Evolutionary conservation across 2,797 vertebrate genomes (phyloP).

Genomic region (Gorsachius magnificus): DNA sequence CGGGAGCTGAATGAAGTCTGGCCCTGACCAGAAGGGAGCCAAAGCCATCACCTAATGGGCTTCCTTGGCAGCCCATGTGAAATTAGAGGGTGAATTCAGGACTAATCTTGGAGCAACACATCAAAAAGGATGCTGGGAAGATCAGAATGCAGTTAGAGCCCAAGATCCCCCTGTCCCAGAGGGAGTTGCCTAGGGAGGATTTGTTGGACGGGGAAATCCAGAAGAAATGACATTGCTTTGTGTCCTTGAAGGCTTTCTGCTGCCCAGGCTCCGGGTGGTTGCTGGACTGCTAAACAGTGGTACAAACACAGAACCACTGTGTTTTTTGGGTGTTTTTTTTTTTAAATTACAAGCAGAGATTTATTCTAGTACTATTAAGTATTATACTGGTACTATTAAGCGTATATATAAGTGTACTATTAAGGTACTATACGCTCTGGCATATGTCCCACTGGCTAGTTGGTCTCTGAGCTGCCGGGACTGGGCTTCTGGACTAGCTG

Average conservation of each 20-base stretch:
- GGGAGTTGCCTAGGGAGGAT: background rate
- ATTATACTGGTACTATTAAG: background rate
- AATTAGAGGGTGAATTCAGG: background rate
- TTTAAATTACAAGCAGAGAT: background rate
- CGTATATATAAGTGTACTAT: background rate
- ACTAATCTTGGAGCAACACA: background rate
- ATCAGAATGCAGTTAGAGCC: background rate
- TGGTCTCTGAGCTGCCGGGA: too few relatives aligned
- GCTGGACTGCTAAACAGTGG: accelerated
- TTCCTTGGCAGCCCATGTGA: background rate
- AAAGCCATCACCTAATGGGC: background rate
- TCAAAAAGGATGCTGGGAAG: background rate
- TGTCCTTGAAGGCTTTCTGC: background rate
- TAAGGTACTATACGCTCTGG: background rate
- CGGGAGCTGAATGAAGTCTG: background rate
- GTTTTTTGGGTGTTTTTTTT: background rate
- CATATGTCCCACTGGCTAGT: background rate
- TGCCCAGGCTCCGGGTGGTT: background rate
- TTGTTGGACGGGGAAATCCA: background rate
- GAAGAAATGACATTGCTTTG: background rate
- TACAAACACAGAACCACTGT: background rate
- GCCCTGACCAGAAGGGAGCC: background rate
- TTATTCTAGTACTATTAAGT: background rate
- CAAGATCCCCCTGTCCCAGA: background rate
- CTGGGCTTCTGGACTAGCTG: background rate